These are phyloP conservation scores for Illadopsis cleaveri DNA, from an alignment of 2,113 vertebrate species.

Conservation along the genomic window DNA sequence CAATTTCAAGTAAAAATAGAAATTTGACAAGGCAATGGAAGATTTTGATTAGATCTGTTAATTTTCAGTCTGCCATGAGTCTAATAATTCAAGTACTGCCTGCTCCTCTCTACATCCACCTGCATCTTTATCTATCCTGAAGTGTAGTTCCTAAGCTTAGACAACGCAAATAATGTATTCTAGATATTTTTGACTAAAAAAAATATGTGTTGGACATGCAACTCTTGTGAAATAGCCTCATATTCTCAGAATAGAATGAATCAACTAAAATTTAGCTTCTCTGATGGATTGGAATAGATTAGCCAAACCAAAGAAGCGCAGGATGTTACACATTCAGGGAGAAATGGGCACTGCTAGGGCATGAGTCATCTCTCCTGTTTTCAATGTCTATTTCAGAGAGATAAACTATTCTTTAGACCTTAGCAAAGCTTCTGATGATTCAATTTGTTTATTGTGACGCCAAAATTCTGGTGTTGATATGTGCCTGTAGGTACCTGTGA, in stretches of 20 bases:
- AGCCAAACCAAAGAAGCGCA: background rate
- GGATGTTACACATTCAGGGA: background rate
- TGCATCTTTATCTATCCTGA: background rate
- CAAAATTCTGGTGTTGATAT: background rate
- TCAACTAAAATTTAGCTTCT: background rate
- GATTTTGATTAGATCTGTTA: background rate
- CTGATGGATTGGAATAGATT: background rate
- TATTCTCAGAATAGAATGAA: background rate
- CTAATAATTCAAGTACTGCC: background rate
- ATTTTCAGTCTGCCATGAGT: background rate
- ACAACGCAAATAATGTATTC: background rate
- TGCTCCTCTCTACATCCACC: background rate
- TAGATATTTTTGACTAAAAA: background rate
- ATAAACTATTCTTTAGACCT: background rate
- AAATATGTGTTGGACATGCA: background rate
- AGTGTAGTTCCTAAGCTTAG: background rate
- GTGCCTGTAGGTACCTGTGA: background rate
- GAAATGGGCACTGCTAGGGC: background rate
- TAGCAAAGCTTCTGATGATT: background rate
- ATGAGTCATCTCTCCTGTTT: slow-evolving; percentile 36
- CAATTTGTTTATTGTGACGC: background rate
- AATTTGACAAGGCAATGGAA: background rate
- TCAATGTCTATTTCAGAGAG: slow-evolving; percentile 2
- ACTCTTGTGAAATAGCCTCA: background rate
- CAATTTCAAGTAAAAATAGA: background rate